These are phyloP conservation scores for Portevinia maculata DNA, from an alignment of 2,888 invertebrate genomes.

Conservation along the genomic window DNA sequence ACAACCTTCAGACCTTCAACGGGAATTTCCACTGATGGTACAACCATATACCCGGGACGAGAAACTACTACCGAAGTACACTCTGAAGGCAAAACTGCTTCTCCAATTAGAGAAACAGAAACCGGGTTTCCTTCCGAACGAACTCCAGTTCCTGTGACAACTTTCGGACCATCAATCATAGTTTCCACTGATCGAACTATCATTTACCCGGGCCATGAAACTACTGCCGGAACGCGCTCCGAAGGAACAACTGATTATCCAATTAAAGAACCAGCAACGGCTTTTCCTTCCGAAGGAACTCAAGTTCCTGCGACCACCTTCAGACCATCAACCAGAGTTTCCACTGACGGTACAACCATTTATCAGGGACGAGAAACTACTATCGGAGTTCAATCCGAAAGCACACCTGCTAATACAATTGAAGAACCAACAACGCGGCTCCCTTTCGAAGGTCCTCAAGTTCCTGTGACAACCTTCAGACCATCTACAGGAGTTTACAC, in stretches of 20 bases:
- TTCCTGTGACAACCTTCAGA: too few relatives aligned
- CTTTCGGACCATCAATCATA: background rate
- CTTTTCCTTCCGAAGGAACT: background rate
- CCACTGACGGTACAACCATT: background rate
- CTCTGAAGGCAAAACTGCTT: constrained; percentile 5
- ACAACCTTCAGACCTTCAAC: background rate
- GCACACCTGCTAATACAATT: too few relatives aligned
- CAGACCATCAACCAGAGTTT: constrained; percentile 3
- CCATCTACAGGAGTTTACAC: too few relatives aligned
- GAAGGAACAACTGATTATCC: background rate
- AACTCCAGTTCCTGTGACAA: background rate
- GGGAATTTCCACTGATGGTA: background rate
- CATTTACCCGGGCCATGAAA: constrained; percentile 11
- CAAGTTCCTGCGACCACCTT: background rate
- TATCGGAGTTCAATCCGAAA: too few relatives aligned
- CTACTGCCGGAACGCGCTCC: background rate
- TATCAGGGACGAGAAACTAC: too few relatives aligned
- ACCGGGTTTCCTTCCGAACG: background rate
- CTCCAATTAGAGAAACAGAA: too few relatives aligned
- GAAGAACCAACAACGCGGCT: too few relatives aligned
- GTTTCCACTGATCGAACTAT: constrained; percentile 9
- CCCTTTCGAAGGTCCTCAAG: too few relatives aligned
- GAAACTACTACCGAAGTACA: background rate
- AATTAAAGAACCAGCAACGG: background rate
- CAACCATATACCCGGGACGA: constrained; percentile 20